These are phyloP conservation scores for Microctenopoma steveboyesi DNA, from an alignment of 2,797 vertebrate species.

Conservation along the genomic window DNA sequence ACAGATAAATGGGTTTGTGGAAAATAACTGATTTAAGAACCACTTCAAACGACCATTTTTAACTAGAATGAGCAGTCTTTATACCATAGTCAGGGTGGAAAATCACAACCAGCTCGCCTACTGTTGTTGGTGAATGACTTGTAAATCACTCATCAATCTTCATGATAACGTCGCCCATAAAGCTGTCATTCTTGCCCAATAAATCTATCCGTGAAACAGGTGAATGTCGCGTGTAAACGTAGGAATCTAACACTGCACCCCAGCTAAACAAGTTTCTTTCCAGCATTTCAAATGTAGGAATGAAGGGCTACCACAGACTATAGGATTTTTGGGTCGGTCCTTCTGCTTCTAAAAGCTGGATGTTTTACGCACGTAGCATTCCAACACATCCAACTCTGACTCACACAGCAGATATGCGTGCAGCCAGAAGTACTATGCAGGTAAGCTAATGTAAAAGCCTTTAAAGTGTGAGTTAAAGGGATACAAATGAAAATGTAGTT, in stretches of 20 bases:
- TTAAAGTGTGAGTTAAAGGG: slow-evolving; percentile 17
- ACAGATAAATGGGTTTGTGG: slow-evolving; percentile 16
- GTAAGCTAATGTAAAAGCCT: slow-evolving; percentile 18
- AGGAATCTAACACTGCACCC: neutral
- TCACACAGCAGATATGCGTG: neutral
- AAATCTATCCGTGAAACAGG: slow-evolving; percentile 23
- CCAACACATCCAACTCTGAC: slow-evolving; percentile 10
- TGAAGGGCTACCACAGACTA: neutral
- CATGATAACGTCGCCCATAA: slow-evolving; percentile 7
- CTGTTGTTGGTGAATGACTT: slow-evolving; percentile 17
- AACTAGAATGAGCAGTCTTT: neutral
- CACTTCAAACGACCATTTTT: slow-evolving; percentile 17
- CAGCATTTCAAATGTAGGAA: slow-evolving; percentile 13
- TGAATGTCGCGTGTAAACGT: neutral
- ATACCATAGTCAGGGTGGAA: slow-evolving; percentile 8
- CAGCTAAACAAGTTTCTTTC: slow-evolving; percentile 33
- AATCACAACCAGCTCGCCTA: slow-evolving; percentile 6
- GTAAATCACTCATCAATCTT: slow-evolving; percentile 20
- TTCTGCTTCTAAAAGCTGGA: neutral
- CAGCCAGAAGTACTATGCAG: slow-evolving; percentile 12
- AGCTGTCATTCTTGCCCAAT: slow-evolving; percentile 7
- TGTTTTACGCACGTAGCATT: neutral
- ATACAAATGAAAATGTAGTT: slow-evolving; percentile 4
- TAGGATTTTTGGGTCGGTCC: neutral
- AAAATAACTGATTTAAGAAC: slow-evolving; percentile 16